These are phyloP conservation scores for Podarcis raffonei DNA, from an alignment of 2,113 vertebrate genomes.

Conservation along the genomic window DNA sequence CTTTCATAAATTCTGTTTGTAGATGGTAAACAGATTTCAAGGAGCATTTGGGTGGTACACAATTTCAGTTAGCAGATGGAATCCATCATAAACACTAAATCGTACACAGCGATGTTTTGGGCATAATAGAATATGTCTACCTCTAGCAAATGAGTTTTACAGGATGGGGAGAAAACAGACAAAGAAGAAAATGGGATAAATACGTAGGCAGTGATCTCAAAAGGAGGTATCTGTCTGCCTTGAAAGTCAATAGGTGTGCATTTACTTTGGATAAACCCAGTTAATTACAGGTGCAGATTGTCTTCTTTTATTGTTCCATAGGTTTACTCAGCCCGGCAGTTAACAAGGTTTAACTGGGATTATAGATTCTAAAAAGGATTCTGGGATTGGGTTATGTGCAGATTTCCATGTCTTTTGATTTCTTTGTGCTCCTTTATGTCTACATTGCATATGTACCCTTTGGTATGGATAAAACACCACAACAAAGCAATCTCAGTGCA, in stretches of 20 bases:
- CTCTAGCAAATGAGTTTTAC: constrained; percentile 52
- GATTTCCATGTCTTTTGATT: neutral
- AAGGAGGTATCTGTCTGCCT: constrained; percentile 28
- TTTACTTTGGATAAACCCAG: constrained; percentile 6
- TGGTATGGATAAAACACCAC: neutral
- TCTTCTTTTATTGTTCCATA: neutral
- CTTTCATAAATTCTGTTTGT: constrained; percentile 29
- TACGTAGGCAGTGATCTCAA: constrained; percentile 20
- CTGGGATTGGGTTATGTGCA: neutral
- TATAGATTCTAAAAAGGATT: neutral
- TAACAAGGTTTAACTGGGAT: neutral
- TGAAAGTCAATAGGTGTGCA: neutral
- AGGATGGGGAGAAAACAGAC: constrained; percentile 39
- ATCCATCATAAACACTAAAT: constrained; percentile 62
- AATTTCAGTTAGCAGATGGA: constrained; percentile 77
- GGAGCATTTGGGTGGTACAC: constrained; percentile 71
- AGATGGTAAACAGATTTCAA: constrained; percentile 76
- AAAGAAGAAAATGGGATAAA: constrained; percentile 24
- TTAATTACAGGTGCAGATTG: neutral
- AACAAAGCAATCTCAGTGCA: neutral
- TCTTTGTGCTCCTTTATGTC: neutral
- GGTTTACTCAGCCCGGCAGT: no score
- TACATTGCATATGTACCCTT: neutral
- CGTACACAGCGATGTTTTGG: constrained; percentile 63
- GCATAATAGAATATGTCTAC: constrained; percentile 55